These are phyloP conservation scores for Tilapia sparmanii DNA, from an alignment of 2,113 vertebrate species.

Conservation along the genomic window DNA sequence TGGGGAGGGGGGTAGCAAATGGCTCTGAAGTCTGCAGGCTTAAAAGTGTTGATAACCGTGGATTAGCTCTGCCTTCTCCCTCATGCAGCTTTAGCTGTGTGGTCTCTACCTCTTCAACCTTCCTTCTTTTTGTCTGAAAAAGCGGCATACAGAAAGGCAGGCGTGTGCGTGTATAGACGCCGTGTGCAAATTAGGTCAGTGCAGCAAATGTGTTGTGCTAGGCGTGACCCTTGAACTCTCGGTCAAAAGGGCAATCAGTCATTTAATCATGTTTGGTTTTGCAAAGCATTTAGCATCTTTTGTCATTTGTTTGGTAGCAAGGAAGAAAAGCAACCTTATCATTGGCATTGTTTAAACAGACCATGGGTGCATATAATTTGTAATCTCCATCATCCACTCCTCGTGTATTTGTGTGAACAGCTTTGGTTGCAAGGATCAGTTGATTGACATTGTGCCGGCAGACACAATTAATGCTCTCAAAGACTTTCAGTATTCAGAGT, in stretches of 20 bases:
- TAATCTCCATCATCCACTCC: constrained; percentile 40
- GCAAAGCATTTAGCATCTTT: not conserved
- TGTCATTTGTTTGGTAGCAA: constrained; percentile 10
- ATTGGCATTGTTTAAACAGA: constrained; percentile 42
- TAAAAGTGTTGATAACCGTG: constrained; percentile 57
- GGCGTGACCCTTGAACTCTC: not conserved
- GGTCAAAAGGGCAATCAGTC: not conserved
- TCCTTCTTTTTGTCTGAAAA: not conserved
- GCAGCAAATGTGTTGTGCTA: not conserved
- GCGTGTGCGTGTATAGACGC: not conserved
- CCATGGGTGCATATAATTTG: constrained; percentile 6
- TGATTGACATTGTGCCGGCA: constrained; percentile 35
- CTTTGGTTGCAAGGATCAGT: constrained; percentile 33
- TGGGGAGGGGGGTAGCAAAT: constrained; percentile 19
- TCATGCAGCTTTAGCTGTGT: constrained; percentile 37
- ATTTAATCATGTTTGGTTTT: not conserved
- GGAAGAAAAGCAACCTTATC: constrained; percentile 36
- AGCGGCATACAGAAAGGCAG: not conserved
- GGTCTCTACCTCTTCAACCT: constrained; percentile 30
- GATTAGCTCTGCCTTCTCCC: constrained; percentile 51
- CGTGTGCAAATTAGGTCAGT: not conserved
- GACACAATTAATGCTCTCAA: constrained; percentile 24
- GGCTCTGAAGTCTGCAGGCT: constrained; percentile 55
- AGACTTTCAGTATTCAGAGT: constrained; percentile 9
- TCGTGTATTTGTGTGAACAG: constrained; percentile 41